phyloP scores from a whole-genome alignment of 2,888 invertebrate genomes.

The Ramazzottius varieornatus region DNA sequence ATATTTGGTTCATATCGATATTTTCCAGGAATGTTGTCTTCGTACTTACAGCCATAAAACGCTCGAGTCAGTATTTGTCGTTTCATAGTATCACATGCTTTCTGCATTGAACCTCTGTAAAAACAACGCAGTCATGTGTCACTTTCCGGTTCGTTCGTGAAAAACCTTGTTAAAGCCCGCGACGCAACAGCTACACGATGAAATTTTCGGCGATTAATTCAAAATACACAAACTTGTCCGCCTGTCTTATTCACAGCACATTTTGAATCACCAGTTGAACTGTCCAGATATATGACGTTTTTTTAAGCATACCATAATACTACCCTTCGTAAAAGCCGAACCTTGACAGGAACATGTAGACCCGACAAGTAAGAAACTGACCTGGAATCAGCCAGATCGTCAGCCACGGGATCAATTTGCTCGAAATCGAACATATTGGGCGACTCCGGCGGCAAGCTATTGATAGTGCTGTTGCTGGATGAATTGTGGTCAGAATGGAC shows the following conservation, averaged over 20 bases:
- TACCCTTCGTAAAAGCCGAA: background rate
- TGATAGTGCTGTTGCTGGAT: background rate
- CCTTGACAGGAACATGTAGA: background rate
- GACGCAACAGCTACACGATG: too few species aligned
- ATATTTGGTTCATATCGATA: too few species aligned
- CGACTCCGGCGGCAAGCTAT: background rate
- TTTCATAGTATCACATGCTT: conserved; percentile 78
- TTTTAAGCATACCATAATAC: background rate
- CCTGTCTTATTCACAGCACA: background rate
- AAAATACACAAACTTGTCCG: too few species aligned
- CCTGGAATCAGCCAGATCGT: background rate
- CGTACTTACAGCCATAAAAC: conserved; percentile 64
- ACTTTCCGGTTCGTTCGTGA: too few species aligned
- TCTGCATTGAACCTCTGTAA: conserved; percentile 32
- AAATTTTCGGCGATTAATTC: too few species aligned
- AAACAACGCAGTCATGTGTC: too few species aligned
- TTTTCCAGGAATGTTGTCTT: too few species aligned
- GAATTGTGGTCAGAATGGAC: background rate
- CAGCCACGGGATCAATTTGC: background rate
- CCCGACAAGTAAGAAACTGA: background rate
- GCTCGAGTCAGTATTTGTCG: conserved; percentile 78
- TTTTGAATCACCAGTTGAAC: background rate
- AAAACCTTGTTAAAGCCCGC: too few species aligned
- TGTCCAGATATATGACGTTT: too few species aligned
- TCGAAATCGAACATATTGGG: background rate